Evolutionary conservation across 2,797 vertebrate genomes (phyloP).

Genomic region (Eulemur mongoz): DNA sequence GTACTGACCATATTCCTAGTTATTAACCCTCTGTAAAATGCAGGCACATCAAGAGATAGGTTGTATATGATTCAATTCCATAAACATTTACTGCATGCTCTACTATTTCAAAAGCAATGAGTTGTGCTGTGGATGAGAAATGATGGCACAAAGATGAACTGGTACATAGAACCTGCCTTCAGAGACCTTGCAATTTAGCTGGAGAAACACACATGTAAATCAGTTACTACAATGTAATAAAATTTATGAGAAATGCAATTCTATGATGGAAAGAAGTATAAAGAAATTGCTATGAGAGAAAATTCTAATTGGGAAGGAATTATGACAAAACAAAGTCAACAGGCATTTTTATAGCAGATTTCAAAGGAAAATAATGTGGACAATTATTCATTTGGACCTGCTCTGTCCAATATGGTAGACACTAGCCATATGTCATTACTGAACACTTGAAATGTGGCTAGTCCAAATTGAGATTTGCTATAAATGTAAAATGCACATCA

Average conservation of each 20-base stretch:
- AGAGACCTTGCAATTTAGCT: neutral
- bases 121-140: neutral
- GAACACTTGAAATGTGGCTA: slow-evolving; percentile 11
- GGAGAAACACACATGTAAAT: slow-evolving; percentile 4
- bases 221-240: neutral
- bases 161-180: neutral
- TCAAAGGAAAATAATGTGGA: neutral
- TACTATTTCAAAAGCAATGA: slow-evolving; percentile 11
- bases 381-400: neutral
- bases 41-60: neutral
- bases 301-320: neutral
- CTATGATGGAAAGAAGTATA: neutral
- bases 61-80: neutral
- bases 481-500: neutral
- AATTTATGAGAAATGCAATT: slow-evolving; percentile 9
- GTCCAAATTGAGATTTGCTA: neutral
- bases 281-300: neutral
- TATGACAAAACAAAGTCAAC: neutral
- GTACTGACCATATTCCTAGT: neutral
- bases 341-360: neutral
- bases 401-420: neutral
- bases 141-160: slow-evolving; percentile 25
- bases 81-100: neutral
- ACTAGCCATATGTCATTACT: neutral
- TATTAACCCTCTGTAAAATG: neutral